Evolutionary conservation across 2,888 invertebrate genomes (phyloP).

Genomic region (Cosmia trapezina): DNA sequence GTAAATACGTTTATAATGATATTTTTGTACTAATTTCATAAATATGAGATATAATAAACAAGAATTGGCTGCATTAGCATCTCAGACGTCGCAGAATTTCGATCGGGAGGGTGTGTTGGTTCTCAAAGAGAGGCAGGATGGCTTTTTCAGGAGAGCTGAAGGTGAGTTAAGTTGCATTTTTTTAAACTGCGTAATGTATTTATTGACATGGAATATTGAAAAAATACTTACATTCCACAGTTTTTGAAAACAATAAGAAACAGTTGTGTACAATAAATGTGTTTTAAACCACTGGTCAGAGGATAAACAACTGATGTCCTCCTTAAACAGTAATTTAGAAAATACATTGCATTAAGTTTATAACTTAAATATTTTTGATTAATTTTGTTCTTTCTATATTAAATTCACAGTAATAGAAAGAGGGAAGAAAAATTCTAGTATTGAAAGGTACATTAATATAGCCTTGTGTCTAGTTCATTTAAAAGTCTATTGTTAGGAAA

Average conservation of each 20-base stretch:
- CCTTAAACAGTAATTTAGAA: too few species aligned
- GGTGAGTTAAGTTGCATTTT: conserved; percentile 90
- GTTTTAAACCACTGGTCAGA: too few species aligned
- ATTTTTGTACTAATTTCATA: conserved; percentile 58
- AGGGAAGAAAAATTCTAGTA: neutral
- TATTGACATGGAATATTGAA: neutral
- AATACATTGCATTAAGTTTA: neutral
- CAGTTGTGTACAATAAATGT: neutral
- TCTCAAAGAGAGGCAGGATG: conserved; percentile 96
- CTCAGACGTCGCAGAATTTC: conserved; percentile 96
- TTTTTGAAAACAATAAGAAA: too few species aligned
- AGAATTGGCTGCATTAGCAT: conserved; percentile 95
- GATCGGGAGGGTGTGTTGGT: conserved; percentile 97
- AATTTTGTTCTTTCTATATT: neutral
- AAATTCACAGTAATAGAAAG: neutral
- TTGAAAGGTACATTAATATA: neutral
- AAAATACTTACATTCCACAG: neutral
- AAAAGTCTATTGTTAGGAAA: neutral
- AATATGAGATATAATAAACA: conserved; percentile 97
- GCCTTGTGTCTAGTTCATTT: neutral
- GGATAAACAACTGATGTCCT: neutral
- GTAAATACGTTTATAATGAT: conserved; percentile 43
- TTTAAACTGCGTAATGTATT: neutral
- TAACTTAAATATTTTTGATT: too few species aligned
- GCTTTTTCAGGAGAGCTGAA: conserved; percentile 97